A percentile compares a stretch with the other conserved stretches of the same genome.
Conservation (phyloP, 2,113 vertebrate species). For the Herpailurus yagouaroundi region DNA sequence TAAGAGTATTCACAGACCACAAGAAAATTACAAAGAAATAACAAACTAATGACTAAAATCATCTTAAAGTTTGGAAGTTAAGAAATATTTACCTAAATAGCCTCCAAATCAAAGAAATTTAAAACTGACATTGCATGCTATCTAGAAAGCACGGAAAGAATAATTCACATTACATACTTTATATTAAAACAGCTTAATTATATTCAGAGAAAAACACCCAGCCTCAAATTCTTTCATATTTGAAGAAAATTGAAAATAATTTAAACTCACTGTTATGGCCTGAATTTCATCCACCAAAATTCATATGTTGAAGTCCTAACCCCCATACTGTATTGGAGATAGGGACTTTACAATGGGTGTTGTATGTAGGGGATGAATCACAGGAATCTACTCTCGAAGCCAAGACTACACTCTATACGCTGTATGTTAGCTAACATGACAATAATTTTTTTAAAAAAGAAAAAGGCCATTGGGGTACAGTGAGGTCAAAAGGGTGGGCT, state of each 20-base stretch:
- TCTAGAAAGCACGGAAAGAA: neutral
- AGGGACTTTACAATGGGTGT: neutral
- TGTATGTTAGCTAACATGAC: too few species aligned
- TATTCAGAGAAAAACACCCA: neutral
- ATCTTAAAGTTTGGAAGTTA: neutral
- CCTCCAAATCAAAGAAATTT: neutral
- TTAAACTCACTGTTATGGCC: neutral
- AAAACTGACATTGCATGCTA: neutral
- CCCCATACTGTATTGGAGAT: neutral
- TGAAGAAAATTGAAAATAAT: slow-evolving; percentile 11
- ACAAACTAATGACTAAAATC: neutral
- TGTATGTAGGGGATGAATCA: too few species aligned
- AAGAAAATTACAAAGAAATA: slow-evolving; percentile 20
- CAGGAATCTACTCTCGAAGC: too few species aligned
- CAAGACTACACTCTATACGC: too few species aligned
- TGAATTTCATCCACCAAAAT: neutral
- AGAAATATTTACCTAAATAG: neutral
- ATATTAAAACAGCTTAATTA: neutral
- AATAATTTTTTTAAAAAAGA: too few species aligned
- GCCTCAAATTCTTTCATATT: neutral
- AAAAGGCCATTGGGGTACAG: neutral
- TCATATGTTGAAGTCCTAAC: neutral
- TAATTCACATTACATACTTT: neutral
- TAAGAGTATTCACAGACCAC: neutral
- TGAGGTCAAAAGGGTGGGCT: neutral